Evolutionary conservation across 2,888 invertebrate species (phyloP), one percentile per base, ranked within the genome.

Genomic region (Ormyrus rosae): DNA sequence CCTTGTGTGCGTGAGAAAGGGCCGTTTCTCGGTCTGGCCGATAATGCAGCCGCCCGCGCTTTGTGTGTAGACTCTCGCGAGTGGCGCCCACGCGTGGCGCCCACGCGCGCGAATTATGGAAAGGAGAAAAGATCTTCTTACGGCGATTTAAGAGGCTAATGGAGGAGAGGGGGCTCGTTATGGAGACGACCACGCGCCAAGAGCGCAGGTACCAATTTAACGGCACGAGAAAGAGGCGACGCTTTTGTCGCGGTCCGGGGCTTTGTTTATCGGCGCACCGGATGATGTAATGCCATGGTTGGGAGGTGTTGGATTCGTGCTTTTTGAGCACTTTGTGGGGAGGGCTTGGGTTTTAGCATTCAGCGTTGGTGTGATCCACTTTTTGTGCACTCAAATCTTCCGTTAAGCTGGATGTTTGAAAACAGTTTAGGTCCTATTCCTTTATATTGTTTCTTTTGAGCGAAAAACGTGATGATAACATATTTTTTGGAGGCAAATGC

Each of bases 11-110:
- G 78, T 72, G 78, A 79, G 78, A 79, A 73, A 79, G 60, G 65
- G 63, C 53, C 65, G 69, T 79, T 72, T 75, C 64, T 71, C 56
- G 45, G 10, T 50, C 60, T 70, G 19, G 9, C 60, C 68, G 71
- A 73, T 48, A 65, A 78, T 69, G 48, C 68, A n/a, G 5, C 34
- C 78, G 75, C 73, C 65, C 79, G 61, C 61, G 70, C 13, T 64
- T 64, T 13, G 45, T 64, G 7, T 61, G 51, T n/a, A 11, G n/a
- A 10, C 13, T 6, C n/a, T 34, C 11, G n/a, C 60, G 73, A 81
- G 82, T 80, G 81, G 81, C 81, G 79, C 85, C 84, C 84, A 85
- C 92, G 92, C 92, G 92, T 91, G 92, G 91, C 84, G 83, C 83
- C 84, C 85, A 85, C 82, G 82, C 83, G 81, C 76, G 77, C 83